Base-by-base conservation (phyloP, 2,888 invertebrate genomes). In the Anticlea derivata region DNA sequence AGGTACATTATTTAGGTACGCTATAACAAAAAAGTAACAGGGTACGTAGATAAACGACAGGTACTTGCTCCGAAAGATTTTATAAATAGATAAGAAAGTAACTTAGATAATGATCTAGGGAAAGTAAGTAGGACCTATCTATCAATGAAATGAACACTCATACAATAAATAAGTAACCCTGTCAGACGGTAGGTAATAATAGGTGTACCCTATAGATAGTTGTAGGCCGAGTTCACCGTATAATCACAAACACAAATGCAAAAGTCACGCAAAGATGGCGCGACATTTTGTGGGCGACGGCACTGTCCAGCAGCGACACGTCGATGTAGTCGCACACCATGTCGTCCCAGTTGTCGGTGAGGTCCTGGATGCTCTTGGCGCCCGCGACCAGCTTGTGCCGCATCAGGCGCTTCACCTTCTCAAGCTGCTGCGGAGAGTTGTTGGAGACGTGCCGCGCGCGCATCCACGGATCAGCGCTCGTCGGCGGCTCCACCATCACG, bases 291-390 rank as follows among this genome's bases (percentile, higher is more conserved):
- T 1, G 22, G 2, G 30, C n/a, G 7, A 7, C 7, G 7, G 43
- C 48, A 4, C 8, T n/a, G 6, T 55, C 47, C 5, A 62, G 31
- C 6, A 85, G 57, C 0, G 78, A 60, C 27, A 78, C 62, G 47
- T 89, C 88, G 8, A 89, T 70, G 54, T 88, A 87, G 54, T 89
- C 89, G 55, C 89, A 89, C 2, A 89, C 66, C 59, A 80, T 54
- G 1, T 83, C 80, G 39, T 87, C 86, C 87, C 87, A 87, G 57
- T 88, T 76, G 8, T 82, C 79, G 0, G 83, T 82, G 1, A 88
- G 73, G 5, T 87, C 86, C n/a, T 76, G 75, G 5, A 87, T 78
- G 46, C 56, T 75, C 17, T 68, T 75, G 1, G 87, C 81, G 11
- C 70, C 65, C 0, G 79, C 65, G 1, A 88, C 69, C 20, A 89